Evolutionary conservation across 2,888 invertebrate genomes (phyloP).

Genomic region (Parascotia fuliginaria): DNA sequence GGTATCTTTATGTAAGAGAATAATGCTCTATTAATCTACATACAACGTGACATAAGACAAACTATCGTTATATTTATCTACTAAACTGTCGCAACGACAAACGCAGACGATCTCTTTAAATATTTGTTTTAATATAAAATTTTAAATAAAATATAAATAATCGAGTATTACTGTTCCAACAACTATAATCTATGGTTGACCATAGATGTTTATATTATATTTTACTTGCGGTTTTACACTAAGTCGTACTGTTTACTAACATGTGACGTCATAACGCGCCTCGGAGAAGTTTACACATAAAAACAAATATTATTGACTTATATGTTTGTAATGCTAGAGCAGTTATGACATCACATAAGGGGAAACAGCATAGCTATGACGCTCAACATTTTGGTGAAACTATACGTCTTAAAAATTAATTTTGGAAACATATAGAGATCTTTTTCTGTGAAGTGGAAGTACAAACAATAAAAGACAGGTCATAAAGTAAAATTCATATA

Average conservation of each 20-base stretch:
- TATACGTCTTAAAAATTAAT: constrained; percentile 58
- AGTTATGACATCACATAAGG: constrained; percentile 35
- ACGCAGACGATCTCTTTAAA: constrained; percentile 62
- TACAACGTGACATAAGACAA: constrained; percentile 74
- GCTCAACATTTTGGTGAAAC: constrained; percentile 47
- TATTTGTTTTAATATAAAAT: constrained; percentile 73
- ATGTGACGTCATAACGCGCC: constrained; percentile 25
- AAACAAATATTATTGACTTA: constrained; percentile 5
- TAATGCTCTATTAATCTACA: constrained; percentile 77
- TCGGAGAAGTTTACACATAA: constrained; percentile 1
- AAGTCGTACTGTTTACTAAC: constrained; percentile 36
- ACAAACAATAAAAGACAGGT: constrained; percentile 49
- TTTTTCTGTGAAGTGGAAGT: constrained; percentile 64
- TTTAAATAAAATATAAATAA: constrained; percentile 84
- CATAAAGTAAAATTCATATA: constrained; percentile 49
- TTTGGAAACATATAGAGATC: constrained; percentile 74
- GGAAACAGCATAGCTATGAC: constrained; percentile 40
- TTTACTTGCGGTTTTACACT: constrained; percentile 60
- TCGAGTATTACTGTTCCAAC: constrained; percentile 84
- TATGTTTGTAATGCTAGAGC: constrained; percentile 3
- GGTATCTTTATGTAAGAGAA: constrained; percentile 72
- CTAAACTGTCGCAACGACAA: constrained; percentile 75
- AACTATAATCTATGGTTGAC: constrained; percentile 77
- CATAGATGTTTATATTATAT: constrained; percentile 75
- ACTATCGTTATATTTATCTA: constrained; percentile 61